Percentiles rank a stretch among this genome's conserved stretches.
phyloP scores from a whole-genome alignment of 1,140 invertebrate genomes.

The Drosophila subpulchrella region DNA sequence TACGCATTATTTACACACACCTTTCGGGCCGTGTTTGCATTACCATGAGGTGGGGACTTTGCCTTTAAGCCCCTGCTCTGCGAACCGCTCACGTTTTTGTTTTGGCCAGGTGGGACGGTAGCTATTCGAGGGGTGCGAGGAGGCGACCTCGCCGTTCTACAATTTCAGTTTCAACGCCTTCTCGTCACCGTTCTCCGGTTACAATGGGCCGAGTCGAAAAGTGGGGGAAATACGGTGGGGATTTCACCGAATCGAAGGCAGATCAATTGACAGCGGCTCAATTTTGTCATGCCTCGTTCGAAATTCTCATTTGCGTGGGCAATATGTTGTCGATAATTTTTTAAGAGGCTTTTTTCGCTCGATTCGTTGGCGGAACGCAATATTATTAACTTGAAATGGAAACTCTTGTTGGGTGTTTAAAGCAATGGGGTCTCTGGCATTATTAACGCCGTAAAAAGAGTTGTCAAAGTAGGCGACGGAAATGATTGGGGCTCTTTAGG shows the following conservation, averaged over 20 bases:
- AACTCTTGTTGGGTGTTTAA: slow-evolving; percentile 27
- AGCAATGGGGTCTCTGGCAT: slow-evolving; percentile 10
- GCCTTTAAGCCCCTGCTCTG: slow-evolving; percentile 41
- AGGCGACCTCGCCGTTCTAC: slow-evolving; percentile 42
- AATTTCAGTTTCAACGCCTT: slow-evolving; percentile 54
- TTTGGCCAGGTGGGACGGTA: slow-evolving; percentile 15
- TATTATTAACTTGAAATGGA: slow-evolving; percentile 46
- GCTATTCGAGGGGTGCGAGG: slow-evolving; percentile 4
- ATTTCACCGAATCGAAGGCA: slow-evolving; percentile 38
- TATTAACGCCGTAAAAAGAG: slow-evolving; percentile 26
- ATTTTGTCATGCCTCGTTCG: slow-evolving; percentile 50
- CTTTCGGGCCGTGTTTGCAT: slow-evolving; percentile 48
- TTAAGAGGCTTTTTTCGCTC: slow-evolving; percentile 48
- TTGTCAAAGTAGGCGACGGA: slow-evolving; percentile 25
- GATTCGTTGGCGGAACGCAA: slow-evolving; percentile 4
- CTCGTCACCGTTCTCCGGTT: slow-evolving; percentile 30
- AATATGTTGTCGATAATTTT: slow-evolving; percentile 47
- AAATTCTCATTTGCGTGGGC: slow-evolving; percentile 48
- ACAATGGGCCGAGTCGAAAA: slow-evolving; percentile 15
- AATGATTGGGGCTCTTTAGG: slow-evolving; percentile 1
- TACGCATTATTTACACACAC: slow-evolving; percentile 55
- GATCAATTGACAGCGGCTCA: slow-evolving; percentile 51
- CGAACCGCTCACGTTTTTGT: slow-evolving; percentile 41
- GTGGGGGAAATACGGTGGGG: slow-evolving; percentile 11
- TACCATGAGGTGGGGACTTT: slow-evolving; percentile 27